A percentile compares a stretch with the other conserved stretches of the same genome.
These are phyloP conservation scores for Thera obeliscata DNA, from an alignment of 2,888 invertebrate species.

Conservation along the genomic window DNA sequence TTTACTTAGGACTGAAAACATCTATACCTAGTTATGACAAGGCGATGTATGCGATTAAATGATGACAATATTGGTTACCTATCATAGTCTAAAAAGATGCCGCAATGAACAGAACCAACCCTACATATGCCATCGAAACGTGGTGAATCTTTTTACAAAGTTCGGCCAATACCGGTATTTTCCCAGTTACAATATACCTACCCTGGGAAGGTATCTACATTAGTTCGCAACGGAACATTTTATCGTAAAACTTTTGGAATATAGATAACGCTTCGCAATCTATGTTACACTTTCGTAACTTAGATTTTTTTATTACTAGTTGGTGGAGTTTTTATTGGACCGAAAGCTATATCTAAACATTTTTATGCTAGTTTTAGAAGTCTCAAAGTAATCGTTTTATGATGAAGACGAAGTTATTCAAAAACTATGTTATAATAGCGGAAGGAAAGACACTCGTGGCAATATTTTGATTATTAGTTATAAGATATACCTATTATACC, in stretches of 20 bases:
- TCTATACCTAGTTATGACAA: too few species aligned
- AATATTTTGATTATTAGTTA: too few species aligned
- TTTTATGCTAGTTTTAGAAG: slow-evolving; percentile 70
- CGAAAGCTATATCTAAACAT: slow-evolving; percentile 68
- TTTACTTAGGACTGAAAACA: too few species aligned
- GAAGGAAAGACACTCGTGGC: too few species aligned
- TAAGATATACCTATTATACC: too few species aligned
- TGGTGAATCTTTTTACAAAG: neutral
- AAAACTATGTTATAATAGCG: neutral
- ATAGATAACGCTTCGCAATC: slow-evolving; percentile 15
- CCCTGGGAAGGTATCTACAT: neutral
- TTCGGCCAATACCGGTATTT: neutral
- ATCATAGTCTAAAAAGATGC: too few species aligned
- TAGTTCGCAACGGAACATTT: slow-evolving; percentile 57
- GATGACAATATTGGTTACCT: too few species aligned
- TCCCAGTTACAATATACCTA: slow-evolving; percentile 35
- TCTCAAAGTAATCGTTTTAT: slow-evolving; percentile 65
- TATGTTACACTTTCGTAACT: slow-evolving; percentile 69
- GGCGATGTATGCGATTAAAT: too few species aligned
- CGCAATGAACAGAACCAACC: too few species aligned
- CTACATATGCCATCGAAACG: neutral
- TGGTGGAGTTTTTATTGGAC: slow-evolving; percentile 73
- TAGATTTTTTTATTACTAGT: slow-evolving; percentile 71
- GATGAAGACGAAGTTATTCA: slow-evolving; percentile 53
- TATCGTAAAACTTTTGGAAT: slow-evolving; percentile 71